Percentiles rank a stretch among this genome's conserved stretches.
Evolutionary conservation across 2,888 invertebrate species (phyloP).

Genomic region (Apomyelois bistriatella): DNA sequence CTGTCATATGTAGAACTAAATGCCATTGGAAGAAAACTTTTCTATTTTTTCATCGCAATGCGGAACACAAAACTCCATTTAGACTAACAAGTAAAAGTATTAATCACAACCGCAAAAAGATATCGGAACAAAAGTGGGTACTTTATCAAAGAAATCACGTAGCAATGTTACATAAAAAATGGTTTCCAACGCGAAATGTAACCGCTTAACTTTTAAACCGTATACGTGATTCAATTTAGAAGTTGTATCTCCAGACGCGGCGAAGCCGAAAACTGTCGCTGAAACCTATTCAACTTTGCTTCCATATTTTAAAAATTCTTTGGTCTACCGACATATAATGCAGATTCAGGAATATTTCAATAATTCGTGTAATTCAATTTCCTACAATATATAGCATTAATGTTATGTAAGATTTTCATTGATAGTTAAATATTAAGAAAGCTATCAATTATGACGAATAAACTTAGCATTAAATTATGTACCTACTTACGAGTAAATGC

Average conservation of each 20-base stretch:
- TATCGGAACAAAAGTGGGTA: constrained; percentile 55
- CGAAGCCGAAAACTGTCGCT: constrained; percentile 62
- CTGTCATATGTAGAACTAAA: not conserved
- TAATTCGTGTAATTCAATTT: too few relatives aligned
- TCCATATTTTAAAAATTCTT: constrained; percentile 52
- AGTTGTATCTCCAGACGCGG: constrained; percentile 60
- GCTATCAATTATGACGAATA: too few relatives aligned
- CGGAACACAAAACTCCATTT: constrained; percentile 42
- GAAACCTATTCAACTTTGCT: constrained; percentile 61
- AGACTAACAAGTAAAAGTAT: constrained; percentile 56
- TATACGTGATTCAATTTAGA: constrained; percentile 78
- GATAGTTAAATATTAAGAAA: too few relatives aligned
- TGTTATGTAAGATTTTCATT: too few relatives aligned
- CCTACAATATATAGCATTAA: too few relatives aligned
- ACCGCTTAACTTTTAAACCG: constrained; percentile 78
- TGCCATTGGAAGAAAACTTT: constrained; percentile 17
- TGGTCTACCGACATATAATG: not conserved
- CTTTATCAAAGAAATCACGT: constrained; percentile 65
- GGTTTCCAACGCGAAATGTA: constrained; percentile 66
- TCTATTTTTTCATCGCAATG: constrained; percentile 22
- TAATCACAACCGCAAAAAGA: constrained; percentile 53
- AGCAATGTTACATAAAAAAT: constrained; percentile 65
- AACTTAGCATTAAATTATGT: too few relatives aligned
- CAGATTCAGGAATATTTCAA: not conserved
- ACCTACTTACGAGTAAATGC: too few relatives aligned